phyloP scores from a whole-genome alignment of 2,888 invertebrate species.

The Scaptomyza flava region DNA sequence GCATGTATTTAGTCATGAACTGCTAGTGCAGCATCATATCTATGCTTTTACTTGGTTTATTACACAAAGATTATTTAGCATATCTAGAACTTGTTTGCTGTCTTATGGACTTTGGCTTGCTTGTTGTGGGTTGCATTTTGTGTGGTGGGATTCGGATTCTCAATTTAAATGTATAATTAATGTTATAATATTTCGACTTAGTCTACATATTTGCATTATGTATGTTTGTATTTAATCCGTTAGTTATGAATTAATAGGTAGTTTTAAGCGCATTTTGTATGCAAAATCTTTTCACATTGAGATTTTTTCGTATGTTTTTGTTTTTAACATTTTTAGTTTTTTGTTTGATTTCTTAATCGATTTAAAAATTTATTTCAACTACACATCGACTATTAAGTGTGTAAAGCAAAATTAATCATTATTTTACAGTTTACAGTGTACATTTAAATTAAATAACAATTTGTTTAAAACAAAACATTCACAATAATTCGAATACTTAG shows the following conservation, averaged over 20 bases:
- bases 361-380: slow-evolving; percentile 51
- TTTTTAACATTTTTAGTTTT: background rate
- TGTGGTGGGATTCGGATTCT: slow-evolving; percentile 74
- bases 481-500: slow-evolving; percentile 61
- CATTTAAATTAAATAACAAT: slow-evolving; percentile 60
- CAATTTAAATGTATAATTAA: slow-evolving; percentile 37
- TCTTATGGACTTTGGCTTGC: slow-evolving; percentile 69
- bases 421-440: slow-evolving; percentile 55
- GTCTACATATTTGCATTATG: slow-evolving; percentile 29
- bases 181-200: slow-evolving; percentile 39
- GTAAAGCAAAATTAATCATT: slow-evolving; percentile 44
- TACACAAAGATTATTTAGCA: slow-evolving; percentile 33
- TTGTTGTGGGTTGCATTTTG: slow-evolving; percentile 68
- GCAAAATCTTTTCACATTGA: slow-evolving; percentile 53
- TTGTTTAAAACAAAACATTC: slow-evolving; percentile 62
- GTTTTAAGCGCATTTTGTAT: slow-evolving; percentile 44
- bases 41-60: too few relatives aligned
- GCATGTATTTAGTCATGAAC: too few relatives aligned
- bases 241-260: slow-evolving; percentile 34
- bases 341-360: slow-evolving; percentile 17
- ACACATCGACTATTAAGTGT: slow-evolving; percentile 56
- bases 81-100: slow-evolving; percentile 26
- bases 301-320: slow-evolving; percentile 31
- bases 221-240: slow-evolving; percentile 22
- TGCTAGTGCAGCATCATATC: too few relatives aligned